Percentiles rank a stretch among this genome's conserved stretches.
Conservation (phyloP, 2,797 vertebrate genomes). For the Coluber constrictor region DNA sequence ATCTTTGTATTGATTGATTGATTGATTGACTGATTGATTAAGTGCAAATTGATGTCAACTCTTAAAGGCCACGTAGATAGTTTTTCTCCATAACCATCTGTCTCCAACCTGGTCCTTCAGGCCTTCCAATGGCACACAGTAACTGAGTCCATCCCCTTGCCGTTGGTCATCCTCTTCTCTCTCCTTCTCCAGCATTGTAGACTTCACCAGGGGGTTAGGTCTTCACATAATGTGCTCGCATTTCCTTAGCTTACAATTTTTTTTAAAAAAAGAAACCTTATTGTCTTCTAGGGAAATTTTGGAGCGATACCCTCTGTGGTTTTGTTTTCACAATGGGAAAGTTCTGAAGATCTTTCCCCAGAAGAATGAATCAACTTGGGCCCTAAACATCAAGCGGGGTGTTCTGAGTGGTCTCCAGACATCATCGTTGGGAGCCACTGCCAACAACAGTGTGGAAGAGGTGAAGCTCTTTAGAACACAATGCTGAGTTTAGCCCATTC, state of each 20-base stretch:
- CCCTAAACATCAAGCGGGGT: constrained; percentile 83
- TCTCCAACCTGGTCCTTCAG: not conserved
- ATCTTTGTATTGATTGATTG: not conserved
- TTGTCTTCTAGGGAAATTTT: constrained; percentile 75
- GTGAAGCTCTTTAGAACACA: constrained; percentile 58
- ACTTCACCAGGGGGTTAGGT: not conserved
- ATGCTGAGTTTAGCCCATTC: not conserved
- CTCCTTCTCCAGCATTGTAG: not conserved
- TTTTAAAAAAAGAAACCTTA: not conserved
- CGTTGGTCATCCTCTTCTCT: not conserved
- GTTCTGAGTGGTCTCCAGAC: constrained; percentile 86
- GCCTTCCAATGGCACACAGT: not conserved
- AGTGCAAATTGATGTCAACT: not conserved
- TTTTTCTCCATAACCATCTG: not conserved
- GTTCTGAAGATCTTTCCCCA: constrained; percentile 80
- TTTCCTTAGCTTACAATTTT: not conserved
- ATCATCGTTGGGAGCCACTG: constrained; percentile 40
- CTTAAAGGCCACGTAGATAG: not conserved
- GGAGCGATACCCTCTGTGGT: constrained; percentile 78
- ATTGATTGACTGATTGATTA: not conserved
- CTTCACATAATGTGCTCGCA: not conserved
- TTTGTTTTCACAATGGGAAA: constrained; percentile 79
- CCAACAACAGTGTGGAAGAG: constrained; percentile 72
- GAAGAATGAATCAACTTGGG: constrained; percentile 79
- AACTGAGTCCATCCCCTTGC: not conserved